Conservation (phyloP, 2,113 vertebrate species). For the Notarius quadriscutis region DNA sequence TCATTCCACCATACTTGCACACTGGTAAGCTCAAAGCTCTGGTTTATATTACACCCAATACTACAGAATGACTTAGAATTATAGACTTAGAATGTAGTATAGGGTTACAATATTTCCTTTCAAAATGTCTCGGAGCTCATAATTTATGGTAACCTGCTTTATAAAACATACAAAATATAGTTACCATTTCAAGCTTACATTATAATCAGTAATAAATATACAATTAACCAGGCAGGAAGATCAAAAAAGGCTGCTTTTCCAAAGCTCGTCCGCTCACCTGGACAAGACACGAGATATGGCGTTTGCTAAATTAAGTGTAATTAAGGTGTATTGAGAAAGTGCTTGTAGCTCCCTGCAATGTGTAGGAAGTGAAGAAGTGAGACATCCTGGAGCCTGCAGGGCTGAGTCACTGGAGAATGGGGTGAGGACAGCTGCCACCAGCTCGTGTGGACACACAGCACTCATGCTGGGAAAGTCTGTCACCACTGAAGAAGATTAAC, state of each 20-base stretch:
- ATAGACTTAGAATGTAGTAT: background rate
- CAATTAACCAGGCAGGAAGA: slow-evolving; percentile 17
- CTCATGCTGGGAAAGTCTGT: slow-evolving; percentile 54
- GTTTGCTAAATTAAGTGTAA: slow-evolving; percentile 54
- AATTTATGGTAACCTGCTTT: background rate
- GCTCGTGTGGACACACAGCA: slow-evolving; percentile 39
- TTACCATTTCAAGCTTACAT: slow-evolving; percentile 8
- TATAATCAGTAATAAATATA: slow-evolving; percentile 4
- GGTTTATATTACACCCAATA: background rate
- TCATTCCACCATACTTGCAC: background rate
- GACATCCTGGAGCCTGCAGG: slow-evolving; percentile 53
- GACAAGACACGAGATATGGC: slow-evolving; percentile 16
- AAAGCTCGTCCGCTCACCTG: slow-evolving; percentile 13
- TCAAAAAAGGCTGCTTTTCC: background rate
- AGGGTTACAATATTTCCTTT: background rate
- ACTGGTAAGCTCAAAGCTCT: background rate
- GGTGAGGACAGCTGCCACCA: slow-evolving; percentile 55
- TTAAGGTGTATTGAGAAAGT: slow-evolving; percentile 47
- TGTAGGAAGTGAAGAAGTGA: slow-evolving; percentile 53
- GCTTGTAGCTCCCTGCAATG: slow-evolving; percentile 42
- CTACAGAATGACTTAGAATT: background rate
- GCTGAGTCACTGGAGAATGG: slow-evolving; percentile 34
- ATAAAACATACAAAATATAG: background rate
- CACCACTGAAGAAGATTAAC: slow-evolving; percentile 50
- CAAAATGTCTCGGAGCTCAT: background rate